Base-by-base conservation (phyloP, 1,140 invertebrate genomes). In the Saxidomus purpurata region DNA sequence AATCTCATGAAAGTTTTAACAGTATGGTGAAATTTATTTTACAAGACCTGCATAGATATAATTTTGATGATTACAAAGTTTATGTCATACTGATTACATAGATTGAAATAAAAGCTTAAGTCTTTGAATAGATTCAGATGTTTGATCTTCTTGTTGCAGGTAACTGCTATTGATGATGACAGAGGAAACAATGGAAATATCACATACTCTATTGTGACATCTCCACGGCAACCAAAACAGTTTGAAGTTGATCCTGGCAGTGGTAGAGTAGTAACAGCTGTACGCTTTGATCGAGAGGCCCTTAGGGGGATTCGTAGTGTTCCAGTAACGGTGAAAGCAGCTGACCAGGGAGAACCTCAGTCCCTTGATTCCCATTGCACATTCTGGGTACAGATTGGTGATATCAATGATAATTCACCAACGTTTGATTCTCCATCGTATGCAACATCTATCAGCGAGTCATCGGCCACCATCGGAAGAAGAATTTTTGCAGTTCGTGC, bases 401-500 rank as follows among this genome's bases (percentile, higher is more conserved):
- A 99, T 94, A 97, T 98, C 92, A 99, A 99, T 95, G 98, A 99
- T 95, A 98, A 99, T 94, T 97, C 97, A 76, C 98, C 98, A 0
- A 96, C 97, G 11, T 99, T 99, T 94, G 97, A 97, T 17, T 97
- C 97, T 40, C 96, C 97, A 61, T 96, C 97, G 22, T 99, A 99
- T 94, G 97, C 97, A 69, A 89, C 87, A 17, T 89, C 87, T 13
- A 74, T 89, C 28, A 89, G 80, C 43, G 80, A 89, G 52, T 76
- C 80, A 11, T 38, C 79, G 8, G 86, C 86, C 8, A 43, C 71
- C 9, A 82, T 55, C 55, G 90, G 47, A 77, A 82, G 59, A 47
- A 71, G 43, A 74, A 89, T 52, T 55, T 91, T 89, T 89, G 87
- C 85, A 19, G 89, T 90, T 17, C 34, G 80, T 31, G 92, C 92